Conservation (phyloP, 2,113 vertebrate species). For the Heterocephalus glaber region DNA sequence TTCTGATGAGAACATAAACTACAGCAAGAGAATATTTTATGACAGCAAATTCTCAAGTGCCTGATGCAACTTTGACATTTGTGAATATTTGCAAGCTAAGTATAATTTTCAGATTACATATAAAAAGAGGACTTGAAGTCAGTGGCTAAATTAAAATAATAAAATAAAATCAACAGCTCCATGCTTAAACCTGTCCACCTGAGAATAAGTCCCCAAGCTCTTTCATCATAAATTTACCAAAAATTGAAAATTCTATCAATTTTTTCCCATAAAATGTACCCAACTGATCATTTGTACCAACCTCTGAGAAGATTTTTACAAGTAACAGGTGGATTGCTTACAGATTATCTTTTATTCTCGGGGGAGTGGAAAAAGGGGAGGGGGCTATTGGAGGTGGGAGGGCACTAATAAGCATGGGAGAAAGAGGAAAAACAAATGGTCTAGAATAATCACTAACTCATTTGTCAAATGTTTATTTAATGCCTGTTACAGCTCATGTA, state of each 20-base stretch:
- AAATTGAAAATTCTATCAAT: not conserved
- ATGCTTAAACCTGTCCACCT: not conserved
- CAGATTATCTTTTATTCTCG: not conserved
- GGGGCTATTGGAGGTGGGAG: not conserved
- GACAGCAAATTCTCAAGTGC: conserved; percentile 83
- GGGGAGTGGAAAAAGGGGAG: not conserved
- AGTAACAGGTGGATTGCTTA: not conserved
- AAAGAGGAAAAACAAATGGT: not conserved
- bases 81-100: conserved; percentile 80
- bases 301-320: not conserved
- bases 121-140: conserved; percentile 67
- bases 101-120: conserved; percentile 82
- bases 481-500: not conserved
- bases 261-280: conserved; percentile 23
- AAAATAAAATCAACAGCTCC: conserved; percentile 35
- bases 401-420: not conserved
- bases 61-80: conserved; percentile 82
- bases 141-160: conserved; percentile 58
- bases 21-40: conserved; percentile 77
- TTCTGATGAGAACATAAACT: conserved; percentile 84
- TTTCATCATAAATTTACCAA: conserved; percentile 18
- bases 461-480: conserved; percentile 15
- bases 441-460: not conserved
- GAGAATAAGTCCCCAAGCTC: not conserved
- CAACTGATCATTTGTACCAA: conserved; percentile 11